These are phyloP conservation scores for Eupeodes luniger DNA, from an alignment of 2,888 invertebrate genomes.

Conservation along the genomic window DNA sequence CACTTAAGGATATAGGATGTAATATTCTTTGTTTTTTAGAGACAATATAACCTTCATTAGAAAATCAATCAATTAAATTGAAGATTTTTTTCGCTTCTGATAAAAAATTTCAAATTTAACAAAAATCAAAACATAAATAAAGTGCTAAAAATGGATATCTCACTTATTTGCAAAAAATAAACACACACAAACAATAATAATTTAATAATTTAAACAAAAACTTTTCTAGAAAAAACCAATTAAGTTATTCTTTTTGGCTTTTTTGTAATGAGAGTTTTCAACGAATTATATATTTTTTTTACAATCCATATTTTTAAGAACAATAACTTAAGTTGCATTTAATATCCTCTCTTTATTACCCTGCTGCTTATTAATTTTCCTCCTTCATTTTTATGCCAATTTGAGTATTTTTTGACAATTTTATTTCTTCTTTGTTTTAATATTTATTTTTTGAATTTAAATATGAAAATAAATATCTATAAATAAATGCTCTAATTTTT, in stretches of 20 bases:
- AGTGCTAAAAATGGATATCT: conserved; percentile 9
- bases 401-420: conserved; percentile 62
- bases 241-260: conserved; percentile 66
- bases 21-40: conserved; percentile 1
- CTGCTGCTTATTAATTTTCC: conserved; percentile 45
- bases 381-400: conserved; percentile 52
- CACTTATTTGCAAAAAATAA: background rate
- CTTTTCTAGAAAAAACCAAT: conserved; percentile 64
- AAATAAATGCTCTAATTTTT: conserved; percentile 5
- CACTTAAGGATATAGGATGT: conserved; percentile 51
- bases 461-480: conserved; percentile 22
- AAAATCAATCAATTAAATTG: conserved; percentile 23
- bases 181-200: background rate
- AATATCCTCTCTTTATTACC: conserved; percentile 41
- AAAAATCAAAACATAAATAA: background rate
- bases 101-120: conserved; percentile 36
- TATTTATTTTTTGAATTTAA: conserved; percentile 58
- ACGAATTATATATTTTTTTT: no score
- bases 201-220: background rate
- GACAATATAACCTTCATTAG: conserved; percentile 4
- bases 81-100: conserved; percentile 26
- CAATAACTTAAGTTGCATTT: conserved; percentile 16
- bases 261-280: conserved; percentile 53
- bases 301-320: conserved; percentile 6
- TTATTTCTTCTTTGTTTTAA: conserved; percentile 35